Evolutionary conservation across 2,888 invertebrate genomes (phyloP).

Genomic region (Athrips mouffetella): DNA sequence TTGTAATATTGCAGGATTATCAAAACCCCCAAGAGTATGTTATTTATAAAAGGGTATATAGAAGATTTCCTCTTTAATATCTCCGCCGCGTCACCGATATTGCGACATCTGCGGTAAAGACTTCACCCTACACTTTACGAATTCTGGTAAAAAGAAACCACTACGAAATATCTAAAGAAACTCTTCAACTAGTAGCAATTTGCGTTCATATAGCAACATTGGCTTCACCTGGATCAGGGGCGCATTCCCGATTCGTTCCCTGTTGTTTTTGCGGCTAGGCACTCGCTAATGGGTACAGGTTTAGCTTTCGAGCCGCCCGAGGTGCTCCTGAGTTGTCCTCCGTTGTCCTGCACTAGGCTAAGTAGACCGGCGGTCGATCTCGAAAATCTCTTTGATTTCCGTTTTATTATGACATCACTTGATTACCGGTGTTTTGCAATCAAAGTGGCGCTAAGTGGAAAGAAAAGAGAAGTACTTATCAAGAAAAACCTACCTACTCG

Average conservation of each 20-base stretch:
- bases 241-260: slow-evolving; percentile 78
- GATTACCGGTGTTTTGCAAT: too few relatives aligned
- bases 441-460: too few relatives aligned
- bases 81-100: too few relatives aligned
- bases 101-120: too few relatives aligned
- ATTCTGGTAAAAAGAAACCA: too few relatives aligned
- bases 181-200: neutral
- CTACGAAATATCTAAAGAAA: neutral
- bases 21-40: neutral
- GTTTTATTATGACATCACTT: too few relatives aligned
- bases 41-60: neutral
- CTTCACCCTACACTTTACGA: too few relatives aligned
- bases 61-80: neutral
- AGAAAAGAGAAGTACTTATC: too few relatives aligned
- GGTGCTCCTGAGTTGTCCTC: slow-evolving; percentile 35
- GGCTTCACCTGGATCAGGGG: slow-evolving; percentile 51
- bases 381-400: too few relatives aligned
- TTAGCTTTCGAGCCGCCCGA: slow-evolving; percentile 47
- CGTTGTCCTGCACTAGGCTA: slow-evolving; percentile 25
- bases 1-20: slow-evolving; percentile 10
- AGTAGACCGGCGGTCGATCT: slow-evolving; percentile 1
- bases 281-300: slow-evolving; percentile 72
- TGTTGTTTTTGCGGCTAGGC: slow-evolving; percentile 73
- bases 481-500: too few relatives aligned
- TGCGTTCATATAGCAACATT: slow-evolving; percentile 44